Base-by-base conservation (phyloP, 2,888 invertebrate genomes). In the Platycnemis pennipes region DNA sequence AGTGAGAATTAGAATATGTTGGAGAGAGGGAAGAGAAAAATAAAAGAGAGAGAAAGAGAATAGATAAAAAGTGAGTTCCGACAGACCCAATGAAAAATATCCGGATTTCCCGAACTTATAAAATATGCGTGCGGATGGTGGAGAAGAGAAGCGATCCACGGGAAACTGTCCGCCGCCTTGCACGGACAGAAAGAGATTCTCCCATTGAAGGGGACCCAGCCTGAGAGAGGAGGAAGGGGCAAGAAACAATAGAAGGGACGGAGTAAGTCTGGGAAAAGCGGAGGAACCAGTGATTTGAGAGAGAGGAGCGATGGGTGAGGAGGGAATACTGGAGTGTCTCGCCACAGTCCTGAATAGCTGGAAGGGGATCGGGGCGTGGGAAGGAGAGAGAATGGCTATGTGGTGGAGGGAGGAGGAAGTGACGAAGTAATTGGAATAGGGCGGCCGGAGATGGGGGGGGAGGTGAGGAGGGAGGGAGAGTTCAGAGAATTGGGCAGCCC, bases 21-120 rank as follows among this genome's bases (percentile, higher is more conserved):
- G 49, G 49, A 2, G 19, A 11, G 49, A 49, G 49, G 49, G 49
- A 0, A 11, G 49, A 19, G 49, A 49, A 49, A 49, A 19, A n/a
- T n/a, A n/a, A n/a, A n/a, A n/a, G n/a, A n/a, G n/a, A n/a, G n/a
- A n/a, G n/a, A n/a, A n/a, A n/a, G n/a, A n/a, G n/a, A n/a, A n/a
- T n/a, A n/a, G n/a, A n/a, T n/a, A n/a, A n/a, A n/a, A n/a, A n/a
- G n/a, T n/a, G n/a, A n/a, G n/a, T n/a, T n/a, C n/a, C n/a, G n/a
- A n/a, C n/a, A n/a, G n/a, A n/a, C n/a, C n/a, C 19, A 16, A 91
- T 91, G 91, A 91, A 91, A 91, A 91, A 91, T 63, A 91, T 44
- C 63, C 63, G 69, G 91, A 91, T 69, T 91, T 91, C 91, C n/a
- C 2, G n/a, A 63, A 91, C 26, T 77, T 56, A 91, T 91, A 26